Evolutionary conservation across 2,113 vertebrate species (phyloP), one percentile per base, ranked within the genome.

Genomic region (Aphyosemion australe): DNA sequence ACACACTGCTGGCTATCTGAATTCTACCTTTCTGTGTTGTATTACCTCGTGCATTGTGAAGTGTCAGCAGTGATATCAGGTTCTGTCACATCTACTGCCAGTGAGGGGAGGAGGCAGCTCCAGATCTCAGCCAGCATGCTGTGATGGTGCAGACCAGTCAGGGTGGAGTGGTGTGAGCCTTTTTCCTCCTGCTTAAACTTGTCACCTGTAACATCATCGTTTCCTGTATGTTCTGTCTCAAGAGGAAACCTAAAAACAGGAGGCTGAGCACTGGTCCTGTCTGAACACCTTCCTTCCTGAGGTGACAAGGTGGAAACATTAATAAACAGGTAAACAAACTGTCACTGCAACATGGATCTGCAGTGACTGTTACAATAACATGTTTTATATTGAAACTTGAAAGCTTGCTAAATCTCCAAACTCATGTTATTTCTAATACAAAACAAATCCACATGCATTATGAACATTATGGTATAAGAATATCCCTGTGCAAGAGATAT

Each of bases 51-150:
- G 56, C 20, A 50, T 47, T 31, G 5, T 6, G 2, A 4, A 20
- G 37, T 41, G 31, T 52, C 50, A 12, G 37, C 57, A 61, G 57
- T 21, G 31, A 61, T 49, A 49, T 32, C 13, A 12, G 55, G 52
- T 43, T 65, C 50, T 5, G 14, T 71, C 45, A 60, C 34, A 60
- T 65, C 34, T 65, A 50, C 74, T 57, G 74, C 78, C 56, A 32
- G 31, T 46, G 34, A 76, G 16, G 32, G 39, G 66, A 39, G 21
- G 39, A 37, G 32, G 52, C 59, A 39, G 62, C 32, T 47, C 31
- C 15, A 18, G 13, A 43, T 43, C 41, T 65, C 34, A 16, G 16
- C 54, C 26, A 49, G 14, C 42, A 10, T 65, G 56, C 8, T 18
- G 37, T 8, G 20, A 37, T 13, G 41, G 41, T 37, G 34, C 15